Evolutionary conservation across 2,113 vertebrate species (phyloP), one percentile per base, ranked within the genome.

Genomic region (Nematolebias whitei): DNA sequence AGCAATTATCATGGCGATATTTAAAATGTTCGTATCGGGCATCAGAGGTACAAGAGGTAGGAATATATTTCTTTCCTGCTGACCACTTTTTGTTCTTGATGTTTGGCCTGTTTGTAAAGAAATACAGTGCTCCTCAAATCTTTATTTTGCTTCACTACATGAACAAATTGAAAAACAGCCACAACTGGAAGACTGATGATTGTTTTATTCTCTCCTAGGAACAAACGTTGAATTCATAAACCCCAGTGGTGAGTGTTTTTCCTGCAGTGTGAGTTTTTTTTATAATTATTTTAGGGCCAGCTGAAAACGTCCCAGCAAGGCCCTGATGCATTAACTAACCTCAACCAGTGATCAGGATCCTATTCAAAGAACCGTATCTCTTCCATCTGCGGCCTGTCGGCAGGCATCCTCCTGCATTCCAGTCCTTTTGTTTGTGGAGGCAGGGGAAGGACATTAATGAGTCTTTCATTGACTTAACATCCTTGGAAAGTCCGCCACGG

Each of bases 371-470:
- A 35, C 49, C 54, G 4, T 91, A 92, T 93, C 89, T 87, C 75
- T 77, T 78, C 75, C 78, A 90, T 91, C 89, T 88, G 76, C 43
- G 49, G 84, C 84, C 59, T 85, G 86, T 82, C 68, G 63, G 67
- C 85, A 85, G 84, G 87, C 90, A 90, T 93, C 89, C 90, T 92
- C 87, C 77, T 74, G 79, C 86, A 93, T 93, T 93, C 92, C 91
- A 70, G 44, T 75, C 58, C 88, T 70, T 92, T 93, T 93, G 93
- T 94, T 92, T 91, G 82, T 56, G 53, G 82, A 82, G 80, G 63
- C 48, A 83, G 67, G 86, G 90, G 85, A 91, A 91, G 79, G 81
- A 85, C 86, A 85, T 87, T 85, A 90, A 87, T 45, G 83, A 76
- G 72, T 90, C 86, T 79, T 88, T 86, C 82, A 76, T 89, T 89